phyloP scores from a whole-genome alignment of 2,113 vertebrate genomes.

The Pholis gunnellus region DNA sequence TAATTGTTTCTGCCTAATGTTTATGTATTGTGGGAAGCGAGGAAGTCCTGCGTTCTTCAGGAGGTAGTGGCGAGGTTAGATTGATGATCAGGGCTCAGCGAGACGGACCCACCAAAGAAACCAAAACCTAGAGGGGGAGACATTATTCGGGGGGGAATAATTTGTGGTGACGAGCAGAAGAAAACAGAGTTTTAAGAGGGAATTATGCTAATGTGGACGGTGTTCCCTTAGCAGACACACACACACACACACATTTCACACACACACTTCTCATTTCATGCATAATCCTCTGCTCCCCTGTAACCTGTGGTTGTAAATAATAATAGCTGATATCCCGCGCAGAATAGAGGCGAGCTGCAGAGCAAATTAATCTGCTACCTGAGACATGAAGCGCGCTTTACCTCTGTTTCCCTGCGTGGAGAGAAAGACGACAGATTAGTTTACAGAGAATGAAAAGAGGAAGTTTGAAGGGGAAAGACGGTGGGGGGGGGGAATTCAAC shows the following conservation, averaged over 20 bases:
- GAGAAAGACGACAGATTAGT: not conserved
- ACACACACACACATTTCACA: conserved; percentile 2
- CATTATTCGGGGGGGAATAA: conserved; percentile 25
- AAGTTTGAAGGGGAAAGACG: not conserved
- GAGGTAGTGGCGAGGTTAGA: conserved; percentile 31
- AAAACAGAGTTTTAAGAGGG: conserved; percentile 46
- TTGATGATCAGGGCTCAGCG: conserved; percentile 41
- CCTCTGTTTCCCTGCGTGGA: not conserved
- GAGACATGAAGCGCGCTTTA: conserved; percentile 25
- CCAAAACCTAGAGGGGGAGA: not conserved
- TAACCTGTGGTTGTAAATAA: conserved; percentile 69
- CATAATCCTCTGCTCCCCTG: conserved; percentile 47
- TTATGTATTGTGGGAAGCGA: conserved; percentile 55
- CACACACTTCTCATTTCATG: conserved; percentile 12
- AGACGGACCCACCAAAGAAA: conserved; percentile 25
- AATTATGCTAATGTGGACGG: conserved; percentile 53
- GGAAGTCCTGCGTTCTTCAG: conserved; percentile 29
- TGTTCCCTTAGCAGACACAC: not conserved
- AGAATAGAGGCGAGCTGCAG: conserved; percentile 28
- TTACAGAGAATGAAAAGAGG: not conserved
- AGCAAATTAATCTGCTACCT: conserved; percentile 51
- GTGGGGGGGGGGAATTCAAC: too few relatives aligned
- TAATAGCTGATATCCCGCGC: conserved; percentile 57
- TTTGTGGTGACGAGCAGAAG: conserved; percentile 47
- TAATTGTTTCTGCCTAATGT: conserved; percentile 68